Conservation (phyloP, 2,797 vertebrate species). For the Cirrhinus molitorella region DNA sequence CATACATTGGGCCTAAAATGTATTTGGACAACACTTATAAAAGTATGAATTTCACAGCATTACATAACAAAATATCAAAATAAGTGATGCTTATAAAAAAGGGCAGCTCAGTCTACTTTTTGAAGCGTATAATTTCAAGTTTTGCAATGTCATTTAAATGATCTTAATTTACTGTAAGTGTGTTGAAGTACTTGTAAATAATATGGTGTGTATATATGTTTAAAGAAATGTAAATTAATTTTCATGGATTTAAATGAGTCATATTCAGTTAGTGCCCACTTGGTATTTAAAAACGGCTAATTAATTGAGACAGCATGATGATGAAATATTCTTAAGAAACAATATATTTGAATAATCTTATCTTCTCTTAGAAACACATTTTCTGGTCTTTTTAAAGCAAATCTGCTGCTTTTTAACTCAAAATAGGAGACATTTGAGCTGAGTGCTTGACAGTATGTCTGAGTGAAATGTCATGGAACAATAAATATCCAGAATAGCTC, state of each 20-base stretch:
- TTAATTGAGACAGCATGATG: conserved; percentile 60
- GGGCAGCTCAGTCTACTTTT: too few species aligned
- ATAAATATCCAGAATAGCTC: conserved; percentile 15
- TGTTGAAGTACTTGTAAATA: background rate
- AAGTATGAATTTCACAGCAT: background rate
- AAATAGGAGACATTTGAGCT: conserved; percentile 3
- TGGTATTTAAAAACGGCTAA: conserved; percentile 66
- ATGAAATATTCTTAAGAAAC: conserved; percentile 34
- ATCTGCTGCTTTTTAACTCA: background rate
- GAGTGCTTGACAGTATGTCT: conserved; percentile 60
- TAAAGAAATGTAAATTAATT: conserved; percentile 67
- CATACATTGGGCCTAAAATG: background rate
- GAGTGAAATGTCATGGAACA: conserved; percentile 19
- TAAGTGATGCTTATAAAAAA: too few species aligned
- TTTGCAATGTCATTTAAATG: too few species aligned
- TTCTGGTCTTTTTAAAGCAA: conserved; percentile 4
- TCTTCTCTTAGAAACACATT: conserved; percentile 17
- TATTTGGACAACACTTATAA: background rate
- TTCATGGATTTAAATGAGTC: conserved; percentile 62
- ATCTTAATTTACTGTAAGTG: background rate
- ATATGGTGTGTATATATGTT: too few species aligned
- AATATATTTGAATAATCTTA: conserved; percentile 10
- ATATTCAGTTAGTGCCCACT: conserved; percentile 69
- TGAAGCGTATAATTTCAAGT: too few species aligned
- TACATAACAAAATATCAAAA: background rate